Evolutionary conservation across 2,113 vertebrate genomes (phyloP).

Genomic region (Tinamus guttatus): DNA sequence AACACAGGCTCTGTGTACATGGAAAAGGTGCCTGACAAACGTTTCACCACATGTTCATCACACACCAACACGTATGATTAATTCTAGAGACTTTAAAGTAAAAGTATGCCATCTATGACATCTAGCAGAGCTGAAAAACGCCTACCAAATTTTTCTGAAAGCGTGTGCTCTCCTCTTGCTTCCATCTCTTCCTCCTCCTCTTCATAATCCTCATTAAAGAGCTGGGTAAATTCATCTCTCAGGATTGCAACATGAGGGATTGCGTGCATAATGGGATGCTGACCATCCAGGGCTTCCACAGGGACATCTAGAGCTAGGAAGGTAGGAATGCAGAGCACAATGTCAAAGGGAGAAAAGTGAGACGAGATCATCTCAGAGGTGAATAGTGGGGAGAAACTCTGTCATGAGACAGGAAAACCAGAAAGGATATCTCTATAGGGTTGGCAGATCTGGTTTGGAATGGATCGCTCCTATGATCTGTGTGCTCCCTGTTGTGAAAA

Average conservation of each 20-base stretch:
- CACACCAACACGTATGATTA: accelerated
- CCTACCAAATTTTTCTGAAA: slow-evolving; percentile 91
- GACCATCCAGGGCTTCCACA: slow-evolving; percentile 76
- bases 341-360: accelerated
- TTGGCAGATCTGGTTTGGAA: accelerated
- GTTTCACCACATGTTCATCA: not conserved
- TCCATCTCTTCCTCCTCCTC: slow-evolving; percentile 87
- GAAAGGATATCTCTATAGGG: not conserved
- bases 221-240: slow-evolving; percentile 78
- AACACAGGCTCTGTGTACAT: accelerated
- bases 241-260: slow-evolving; percentile 83
- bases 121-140: not conserved
- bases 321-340: not conserved
- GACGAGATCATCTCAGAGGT: not conserved
- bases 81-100: not conserved
- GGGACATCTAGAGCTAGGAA: slow-evolving; percentile 79
- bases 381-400: not conserved
- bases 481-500: not conserved
- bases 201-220: slow-evolving; percentile 80
- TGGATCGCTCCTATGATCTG: not conserved
- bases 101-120: accelerated
- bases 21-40: accelerated
- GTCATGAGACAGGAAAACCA: not conserved
- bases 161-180: slow-evolving; percentile 87
- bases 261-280: slow-evolving; percentile 60